phyloP scores from a whole-genome alignment of 2,113 vertebrate species.

The Pelecanus crispus region DNA sequence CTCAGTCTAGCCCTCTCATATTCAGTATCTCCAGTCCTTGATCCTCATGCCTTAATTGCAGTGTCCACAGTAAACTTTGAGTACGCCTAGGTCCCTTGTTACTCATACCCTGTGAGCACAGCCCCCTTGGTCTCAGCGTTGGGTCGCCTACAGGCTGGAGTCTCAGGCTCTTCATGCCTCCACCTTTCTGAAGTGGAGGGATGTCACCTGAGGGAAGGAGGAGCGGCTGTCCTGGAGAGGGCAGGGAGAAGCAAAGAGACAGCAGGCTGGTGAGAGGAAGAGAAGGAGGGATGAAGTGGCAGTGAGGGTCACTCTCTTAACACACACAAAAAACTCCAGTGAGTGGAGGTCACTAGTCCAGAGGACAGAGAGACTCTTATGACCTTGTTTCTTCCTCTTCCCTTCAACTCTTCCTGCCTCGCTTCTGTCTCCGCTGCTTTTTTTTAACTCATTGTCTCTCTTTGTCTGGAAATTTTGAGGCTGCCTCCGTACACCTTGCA shows the following conservation, averaged over 20 bases:
- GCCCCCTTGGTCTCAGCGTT: accelerated
- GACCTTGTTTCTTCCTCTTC: neutral
- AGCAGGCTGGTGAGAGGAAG: neutral
- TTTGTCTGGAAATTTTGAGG: neutral
- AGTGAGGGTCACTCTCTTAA: neutral
- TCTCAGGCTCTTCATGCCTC: neutral
- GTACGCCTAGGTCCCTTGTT: neutral
- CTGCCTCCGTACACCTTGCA: neutral
- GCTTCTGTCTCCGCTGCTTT: neutral
- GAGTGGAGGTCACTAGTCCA: neutral
- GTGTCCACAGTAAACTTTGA: neutral
- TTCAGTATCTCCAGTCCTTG: neutral
- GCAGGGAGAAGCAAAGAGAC: neutral
- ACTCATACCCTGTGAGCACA: neutral
- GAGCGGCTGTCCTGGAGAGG: neutral
- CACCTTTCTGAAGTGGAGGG: neutral
- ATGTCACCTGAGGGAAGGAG: neutral
- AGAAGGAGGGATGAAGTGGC: neutral
- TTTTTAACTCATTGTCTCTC: neutral
- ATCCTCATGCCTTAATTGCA: neutral
- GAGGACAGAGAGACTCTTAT: neutral
- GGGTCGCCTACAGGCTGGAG: neutral
- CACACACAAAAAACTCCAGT: accelerated
- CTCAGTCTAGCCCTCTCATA: neutral
- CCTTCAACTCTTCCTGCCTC: neutral